These are phyloP conservation scores for Heterodera schachtii DNA, from an alignment of 1,140 invertebrate genomes.

Conservation along the genomic window DNA sequence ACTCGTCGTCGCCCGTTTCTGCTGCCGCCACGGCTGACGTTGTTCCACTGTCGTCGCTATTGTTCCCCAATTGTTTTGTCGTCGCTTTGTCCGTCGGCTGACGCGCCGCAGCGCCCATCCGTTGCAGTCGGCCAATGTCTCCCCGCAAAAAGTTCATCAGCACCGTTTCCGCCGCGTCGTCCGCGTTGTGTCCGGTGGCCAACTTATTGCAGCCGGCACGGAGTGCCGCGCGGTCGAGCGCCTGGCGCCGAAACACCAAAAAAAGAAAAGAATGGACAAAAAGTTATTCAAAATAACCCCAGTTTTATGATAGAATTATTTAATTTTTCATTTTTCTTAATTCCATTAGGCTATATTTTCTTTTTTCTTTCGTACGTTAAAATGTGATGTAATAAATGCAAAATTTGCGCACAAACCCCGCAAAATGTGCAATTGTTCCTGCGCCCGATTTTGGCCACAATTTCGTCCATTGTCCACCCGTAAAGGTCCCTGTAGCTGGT, in stretches of 20 bases:
- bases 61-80: constrained; percentile 8
- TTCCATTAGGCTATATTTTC: constrained; percentile 22
- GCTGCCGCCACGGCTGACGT: no score
- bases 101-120: constrained; percentile 74
- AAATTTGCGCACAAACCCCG: constrained; percentile 54
- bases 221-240: constrained; percentile 76
- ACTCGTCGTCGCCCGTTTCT: constrained; percentile 75
- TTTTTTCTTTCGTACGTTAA: no score
- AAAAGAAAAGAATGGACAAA: constrained; percentile 68
- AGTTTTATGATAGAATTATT: no score
- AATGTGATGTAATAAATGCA: not conserved
- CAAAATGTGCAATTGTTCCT: constrained; percentile 87
- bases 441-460: constrained; percentile 87
- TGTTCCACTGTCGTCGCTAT: no score
- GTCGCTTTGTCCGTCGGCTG: no score
- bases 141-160: constrained; percentile 77
- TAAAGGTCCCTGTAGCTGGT: constrained; percentile 91
- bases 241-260: constrained; percentile 71
- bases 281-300: no score
- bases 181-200: constrained; percentile 95
- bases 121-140: constrained; percentile 86
- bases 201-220: constrained; percentile 86
- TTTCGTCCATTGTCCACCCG: constrained; percentile 99
- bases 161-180: constrained; percentile 96
- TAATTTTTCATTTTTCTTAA: no score